These are phyloP conservation scores for Heptranchias perlo DNA, from an alignment of 2,113 vertebrate species.

Conservation along the genomic window DNA sequence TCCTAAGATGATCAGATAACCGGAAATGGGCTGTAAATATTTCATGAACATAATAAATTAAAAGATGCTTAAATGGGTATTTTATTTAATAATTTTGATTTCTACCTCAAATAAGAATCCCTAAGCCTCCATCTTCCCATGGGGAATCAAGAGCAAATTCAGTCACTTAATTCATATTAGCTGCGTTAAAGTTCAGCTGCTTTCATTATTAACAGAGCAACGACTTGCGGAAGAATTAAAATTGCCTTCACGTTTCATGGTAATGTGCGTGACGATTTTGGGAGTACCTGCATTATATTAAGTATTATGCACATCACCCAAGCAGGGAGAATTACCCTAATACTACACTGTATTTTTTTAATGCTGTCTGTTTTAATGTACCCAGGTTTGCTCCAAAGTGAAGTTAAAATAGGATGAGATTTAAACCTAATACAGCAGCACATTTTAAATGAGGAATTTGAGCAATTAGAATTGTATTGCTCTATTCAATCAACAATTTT, in stretches of 20 bases:
- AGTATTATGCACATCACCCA: background rate
- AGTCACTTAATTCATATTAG: background rate
- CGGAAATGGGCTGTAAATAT: background rate
- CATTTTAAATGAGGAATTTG: background rate
- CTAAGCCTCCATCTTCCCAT: background rate
- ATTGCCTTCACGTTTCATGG: background rate
- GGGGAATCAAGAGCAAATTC: background rate
- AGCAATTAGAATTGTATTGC: background rate
- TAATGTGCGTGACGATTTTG: background rate
- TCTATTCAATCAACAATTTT: background rate
- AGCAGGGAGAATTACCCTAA: no score
- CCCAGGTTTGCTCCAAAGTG: background rate
- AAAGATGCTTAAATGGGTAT: background rate
- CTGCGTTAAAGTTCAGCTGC: background rate
- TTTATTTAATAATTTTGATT: background rate
- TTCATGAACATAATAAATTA: background rate
- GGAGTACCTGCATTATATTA: background rate
- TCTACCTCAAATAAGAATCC: background rate
- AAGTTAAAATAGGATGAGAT: background rate
- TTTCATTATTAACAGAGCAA: background rate
- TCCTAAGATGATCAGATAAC: background rate
- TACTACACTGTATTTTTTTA: background rate
- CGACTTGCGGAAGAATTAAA: background rate
- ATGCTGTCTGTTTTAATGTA: background rate
- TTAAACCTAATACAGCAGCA: background rate